Evolutionary conservation across 53 echinoderm and acorn worm species (phyloP).

Genomic region (Luidia sarsii): DNA sequence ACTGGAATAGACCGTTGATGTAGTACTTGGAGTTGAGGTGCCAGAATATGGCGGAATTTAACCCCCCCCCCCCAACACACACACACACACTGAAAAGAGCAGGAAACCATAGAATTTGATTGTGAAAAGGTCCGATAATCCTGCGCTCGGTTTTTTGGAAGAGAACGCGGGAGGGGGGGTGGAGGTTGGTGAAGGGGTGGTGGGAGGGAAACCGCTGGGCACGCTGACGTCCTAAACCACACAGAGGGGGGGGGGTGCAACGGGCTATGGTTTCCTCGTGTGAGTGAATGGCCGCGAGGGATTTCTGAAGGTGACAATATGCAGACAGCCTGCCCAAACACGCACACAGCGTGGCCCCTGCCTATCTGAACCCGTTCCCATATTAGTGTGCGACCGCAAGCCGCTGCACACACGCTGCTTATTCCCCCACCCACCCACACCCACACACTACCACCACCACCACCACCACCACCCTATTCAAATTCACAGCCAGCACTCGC

Average conservation of each 20-base stretch:
- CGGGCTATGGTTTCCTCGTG: constrained; percentile 10
- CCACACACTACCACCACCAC: too few relatives aligned
- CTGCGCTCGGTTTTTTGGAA: neutral
- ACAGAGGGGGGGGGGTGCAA: too few relatives aligned
- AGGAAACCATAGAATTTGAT: constrained; percentile 28
- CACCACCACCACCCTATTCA: constrained; percentile 23
- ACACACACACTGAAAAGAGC: neutral
- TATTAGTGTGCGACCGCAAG: constrained; percentile 39
- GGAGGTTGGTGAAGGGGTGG: neutral
- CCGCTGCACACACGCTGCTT: constrained; percentile 1
- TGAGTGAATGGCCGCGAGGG: constrained; percentile 27
- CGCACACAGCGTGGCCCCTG: neutral
- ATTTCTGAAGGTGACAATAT: constrained; percentile 22
- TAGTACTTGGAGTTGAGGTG: too few relatives aligned
- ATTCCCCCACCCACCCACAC: too few relatives aligned
- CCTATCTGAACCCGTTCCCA: neutral
- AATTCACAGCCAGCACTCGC: too few relatives aligned
- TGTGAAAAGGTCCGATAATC: constrained; percentile 17
- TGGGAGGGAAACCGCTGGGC: neutral
- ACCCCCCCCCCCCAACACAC: constrained; percentile 3
- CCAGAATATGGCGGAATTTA: constrained; percentile 36
- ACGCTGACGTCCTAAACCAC: too few relatives aligned
- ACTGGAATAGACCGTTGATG: too few relatives aligned
- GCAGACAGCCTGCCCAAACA: constrained; percentile 7
- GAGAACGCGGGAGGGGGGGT: too few relatives aligned